Conservation (phyloP, 2,888 invertebrate species). For the Desoria tigrina region DNA sequence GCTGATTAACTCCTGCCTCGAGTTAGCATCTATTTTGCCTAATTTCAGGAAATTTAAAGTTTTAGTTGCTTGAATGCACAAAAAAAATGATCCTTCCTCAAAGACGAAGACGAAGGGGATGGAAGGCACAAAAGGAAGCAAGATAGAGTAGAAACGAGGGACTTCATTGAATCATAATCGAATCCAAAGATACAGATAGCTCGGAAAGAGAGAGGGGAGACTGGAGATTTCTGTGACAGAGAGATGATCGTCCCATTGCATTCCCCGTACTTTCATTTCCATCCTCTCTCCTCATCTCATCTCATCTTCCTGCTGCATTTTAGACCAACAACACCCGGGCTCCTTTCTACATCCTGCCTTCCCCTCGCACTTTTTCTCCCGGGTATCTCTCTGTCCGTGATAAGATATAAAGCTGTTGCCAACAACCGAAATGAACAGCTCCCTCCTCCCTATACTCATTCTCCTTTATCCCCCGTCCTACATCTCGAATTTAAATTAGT, state of each 20-base stretch:
- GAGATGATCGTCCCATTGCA: too few species aligned
- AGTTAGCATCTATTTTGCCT: too few species aligned
- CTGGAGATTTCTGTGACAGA: too few species aligned
- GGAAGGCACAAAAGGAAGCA: slow-evolving; percentile 17
- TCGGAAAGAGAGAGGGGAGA: slow-evolving; percentile 39
- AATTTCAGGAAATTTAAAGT: too few species aligned
- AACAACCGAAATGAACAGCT: slow-evolving; percentile 2
- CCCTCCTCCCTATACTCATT: background rate
- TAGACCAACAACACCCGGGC: background rate
- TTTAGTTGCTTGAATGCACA: too few species aligned
- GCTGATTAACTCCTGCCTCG: too few species aligned
- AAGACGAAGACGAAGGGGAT: too few species aligned
- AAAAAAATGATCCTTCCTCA: too few species aligned
- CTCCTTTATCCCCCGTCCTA: background rate
- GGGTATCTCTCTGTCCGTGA: too few species aligned
- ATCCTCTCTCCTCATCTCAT: slow-evolving; percentile 27
- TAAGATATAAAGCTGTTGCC: background rate
- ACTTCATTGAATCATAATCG: slow-evolving; percentile 51
- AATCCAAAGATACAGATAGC: slow-evolving; percentile 32
- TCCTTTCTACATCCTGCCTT: too few species aligned
- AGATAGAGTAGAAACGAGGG: slow-evolving; percentile 45
- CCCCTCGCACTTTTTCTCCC: background rate
- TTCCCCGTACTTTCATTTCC: too few species aligned
- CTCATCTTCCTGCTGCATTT: slow-evolving; percentile 18
- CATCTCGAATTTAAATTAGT: too few species aligned